Percentiles rank a stretch among this genome's conserved stretches.
These are phyloP conservation scores for Stenotaenia linearis DNA, from an alignment of 2,888 invertebrate species.

Conservation along the genomic window DNA sequence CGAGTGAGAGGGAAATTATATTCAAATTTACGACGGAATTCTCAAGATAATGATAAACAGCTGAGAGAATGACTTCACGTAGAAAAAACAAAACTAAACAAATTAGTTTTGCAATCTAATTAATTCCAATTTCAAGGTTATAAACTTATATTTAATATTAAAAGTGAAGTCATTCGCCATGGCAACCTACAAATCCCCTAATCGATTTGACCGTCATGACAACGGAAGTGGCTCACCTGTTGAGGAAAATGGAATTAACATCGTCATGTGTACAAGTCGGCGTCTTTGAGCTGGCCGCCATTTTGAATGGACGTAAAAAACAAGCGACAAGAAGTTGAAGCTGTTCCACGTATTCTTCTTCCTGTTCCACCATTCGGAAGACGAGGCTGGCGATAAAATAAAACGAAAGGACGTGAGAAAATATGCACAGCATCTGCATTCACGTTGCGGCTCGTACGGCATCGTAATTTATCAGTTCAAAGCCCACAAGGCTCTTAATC, in stretches of 20 bases:
- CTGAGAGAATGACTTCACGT: too few species aligned
- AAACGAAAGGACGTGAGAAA: neutral
- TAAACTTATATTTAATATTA: too few species aligned
- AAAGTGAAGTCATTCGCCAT: neutral
- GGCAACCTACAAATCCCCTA: neutral
- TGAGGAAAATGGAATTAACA: slow-evolving; percentile 87
- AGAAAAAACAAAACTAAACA: too few species aligned
- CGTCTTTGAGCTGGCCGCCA: slow-evolving; percentile 89
- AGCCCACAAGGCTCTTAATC: too few species aligned
- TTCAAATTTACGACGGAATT: too few species aligned
- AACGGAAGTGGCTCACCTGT: slow-evolving; percentile 52
- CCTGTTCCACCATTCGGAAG: slow-evolving; percentile 86
- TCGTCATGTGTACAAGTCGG: slow-evolving; percentile 90
- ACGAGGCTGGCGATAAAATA: slow-evolving; percentile 57
- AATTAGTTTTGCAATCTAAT: too few species aligned
- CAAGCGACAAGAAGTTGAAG: slow-evolving; percentile 78
- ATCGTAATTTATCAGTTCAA: too few species aligned
- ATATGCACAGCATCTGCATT: neutral
- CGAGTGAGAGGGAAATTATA: too few species aligned
- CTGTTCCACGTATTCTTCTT: slow-evolving; percentile 88
- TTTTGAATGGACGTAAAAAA: slow-evolving; percentile 81
- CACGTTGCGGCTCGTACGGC: too few species aligned
- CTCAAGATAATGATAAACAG: too few species aligned
- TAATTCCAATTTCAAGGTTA: too few species aligned
- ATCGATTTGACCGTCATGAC: slow-evolving; percentile 4